Base-by-base conservation (phyloP, 2,113 vertebrate species). In the Crocuta crocuta region DNA sequence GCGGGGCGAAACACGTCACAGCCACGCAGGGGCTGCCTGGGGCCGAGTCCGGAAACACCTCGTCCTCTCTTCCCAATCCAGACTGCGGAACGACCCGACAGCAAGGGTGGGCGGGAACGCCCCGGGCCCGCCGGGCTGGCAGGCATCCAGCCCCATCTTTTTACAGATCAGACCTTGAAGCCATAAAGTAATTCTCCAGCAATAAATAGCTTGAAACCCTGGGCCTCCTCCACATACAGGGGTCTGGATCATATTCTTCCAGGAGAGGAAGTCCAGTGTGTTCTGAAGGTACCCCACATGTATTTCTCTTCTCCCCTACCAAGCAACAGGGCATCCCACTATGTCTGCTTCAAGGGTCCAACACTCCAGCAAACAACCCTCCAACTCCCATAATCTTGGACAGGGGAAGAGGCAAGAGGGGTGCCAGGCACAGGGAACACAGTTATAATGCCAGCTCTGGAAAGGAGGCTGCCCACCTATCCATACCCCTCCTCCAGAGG, bases 1-100 rank as follows among this genome's bases (percentile, higher is more conserved):
- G 97, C 95, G 76, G 95, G 86, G 96, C 97, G 24, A 87, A 6
- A 16, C 0, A 89, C 97, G 97, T 97, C 97, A 97, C 35, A 7
- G 86, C 63, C 50, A 71, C 82, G 95, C 79, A 87, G 55, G 24
- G 13, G 28, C 28, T 11, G 71, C 61, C 80, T 19, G 13, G 53
- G 48, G 66, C 61, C 4, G 26, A n/a, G 33, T 9, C 43, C 4
- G 9, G 39, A 48, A 39, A 55, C 61, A 13, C 35, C 70, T 17
- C 2, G 1, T 13, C 71, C 23, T 24, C 26, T 6, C 10, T 12
- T 43, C n/a, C n/a, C 23, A 33, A 35, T 19, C 55, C 39, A 17
- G 10, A 33, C 45, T 23, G 55, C 1, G 26, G 58, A 65, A 58
- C 3, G 10, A 45, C 12, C 23, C 7, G 5, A 45, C 26, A 35